Conservation (phyloP, 2,797 vertebrate species). For the Chrosomus eos region DNA sequence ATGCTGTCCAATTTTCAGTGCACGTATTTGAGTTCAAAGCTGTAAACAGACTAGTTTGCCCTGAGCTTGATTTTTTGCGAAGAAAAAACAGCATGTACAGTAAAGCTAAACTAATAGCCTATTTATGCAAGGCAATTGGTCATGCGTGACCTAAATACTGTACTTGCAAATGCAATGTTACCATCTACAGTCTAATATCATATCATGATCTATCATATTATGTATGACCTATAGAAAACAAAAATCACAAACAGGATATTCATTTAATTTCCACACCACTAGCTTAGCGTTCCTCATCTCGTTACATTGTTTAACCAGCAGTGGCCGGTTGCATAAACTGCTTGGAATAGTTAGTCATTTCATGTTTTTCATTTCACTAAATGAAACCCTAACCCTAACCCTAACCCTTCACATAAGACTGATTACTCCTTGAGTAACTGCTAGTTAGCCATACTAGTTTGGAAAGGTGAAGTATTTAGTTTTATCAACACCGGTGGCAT, state of each 20-base stretch:
- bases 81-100: not conserved
- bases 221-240: not conserved
- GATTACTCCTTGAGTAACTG: not conserved
- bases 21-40: not conserved
- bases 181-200: not conserved
- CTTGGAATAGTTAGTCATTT: not conserved
- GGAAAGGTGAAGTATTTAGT: not conserved
- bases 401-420: no score
- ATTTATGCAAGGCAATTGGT: not conserved
- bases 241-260: not conserved
- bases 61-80: not conserved
- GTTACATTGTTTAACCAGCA: not conserved
- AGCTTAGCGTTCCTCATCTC: not conserved
- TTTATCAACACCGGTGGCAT: not conserved
- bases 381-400: no score
- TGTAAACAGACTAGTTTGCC: constrained; percentile 7
- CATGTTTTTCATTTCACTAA: not conserved
- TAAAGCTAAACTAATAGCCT: not conserved
- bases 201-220: not conserved
- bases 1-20: constrained; percentile 31
- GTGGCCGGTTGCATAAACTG: not conserved
- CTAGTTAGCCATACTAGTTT: not conserved
- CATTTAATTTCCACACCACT: not conserved
- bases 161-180: not conserved
- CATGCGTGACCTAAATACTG: not conserved